Evolutionary conservation across 2,113 vertebrate genomes (phyloP), one percentile per base, ranked within the genome.

Genomic region (Crypturellus undulatus): DNA sequence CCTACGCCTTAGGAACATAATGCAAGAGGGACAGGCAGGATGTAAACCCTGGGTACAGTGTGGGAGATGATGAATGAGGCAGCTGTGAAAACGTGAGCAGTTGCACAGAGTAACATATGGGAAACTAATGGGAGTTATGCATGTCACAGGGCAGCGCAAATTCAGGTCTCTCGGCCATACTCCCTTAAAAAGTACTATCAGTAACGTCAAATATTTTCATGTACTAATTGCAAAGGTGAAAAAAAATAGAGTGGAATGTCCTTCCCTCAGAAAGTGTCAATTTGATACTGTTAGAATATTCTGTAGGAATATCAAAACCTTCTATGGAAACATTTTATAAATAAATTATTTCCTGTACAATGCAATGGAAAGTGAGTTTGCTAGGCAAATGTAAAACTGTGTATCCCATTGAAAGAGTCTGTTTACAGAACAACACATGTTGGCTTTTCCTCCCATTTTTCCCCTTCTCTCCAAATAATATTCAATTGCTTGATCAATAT

Each of bases 401-500:
- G 21, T 28, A 47, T 34, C n/a, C n/a, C 25, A 3, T n/a, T 68
- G 69, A 49, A 76, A 19, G 11, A 64, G 6, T 80, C 56, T 60
- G 7, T 72, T 91, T 11, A 2, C 43, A 72, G 43, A 94, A 87
- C 14, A 84, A 69, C 60, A 54, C 58, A 72, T 1, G 0, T 18
- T 26, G 1, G 32, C 20, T 25, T 47, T 85, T 81, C 69, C 68
- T 54, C 78, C 75, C 9, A 11, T 14, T 12, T 60, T 88, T 88
- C 36, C 52, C 6, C 3, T 2, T 67, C 45, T 78, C 38, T 86
- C 58, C 79, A 86, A 71, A 75, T 45, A 28, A 67, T 16, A 45
- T 67, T 69, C 51, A 93, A 42, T 59, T 47, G n/a, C 38, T 92
- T 67, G 64, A 88, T 90, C 72, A 56, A 45, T 93, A 92, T 70